Evolutionary conservation across 2,888 invertebrate species (phyloP).

Genomic region (Caenorhabditis wallacei): DNA sequence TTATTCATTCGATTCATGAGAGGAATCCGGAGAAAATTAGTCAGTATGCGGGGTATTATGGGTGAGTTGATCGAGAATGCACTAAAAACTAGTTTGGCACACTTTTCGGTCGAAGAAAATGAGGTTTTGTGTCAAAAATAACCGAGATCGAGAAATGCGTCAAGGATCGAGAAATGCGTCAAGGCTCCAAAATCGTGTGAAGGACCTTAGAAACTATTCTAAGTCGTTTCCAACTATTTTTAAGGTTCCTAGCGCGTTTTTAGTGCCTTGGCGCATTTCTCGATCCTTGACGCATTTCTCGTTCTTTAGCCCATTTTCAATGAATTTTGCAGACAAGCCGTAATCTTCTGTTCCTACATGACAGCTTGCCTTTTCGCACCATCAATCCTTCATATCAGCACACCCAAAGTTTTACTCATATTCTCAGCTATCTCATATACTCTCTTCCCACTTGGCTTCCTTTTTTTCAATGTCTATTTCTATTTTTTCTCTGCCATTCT

Average conservation of each 20-base stretch:
- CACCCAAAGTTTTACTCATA: slow-evolving; percentile 60
- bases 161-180: background rate
- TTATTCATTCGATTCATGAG: slow-evolving; percentile 73
- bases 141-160: background rate
- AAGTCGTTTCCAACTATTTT: background rate
- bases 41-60: slow-evolving; percentile 72
- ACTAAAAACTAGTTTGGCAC: too few relatives aligned
- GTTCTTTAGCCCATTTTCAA: too few relatives aligned
- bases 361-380: slow-evolving; percentile 62
- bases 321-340: slow-evolving; percentile 64
- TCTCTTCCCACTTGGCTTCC: slow-evolving; percentile 64
- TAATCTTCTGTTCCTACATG: slow-evolving; percentile 61
- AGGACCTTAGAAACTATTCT: background rate
- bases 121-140: too few relatives aligned
- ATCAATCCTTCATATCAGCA: slow-evolving; percentile 57
- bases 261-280: background rate
- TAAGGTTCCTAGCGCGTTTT: background rate
- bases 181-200: slow-evolving; percentile 10
- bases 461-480: slow-evolving; percentile 67
- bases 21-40: slow-evolving; percentile 61
- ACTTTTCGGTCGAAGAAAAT: too few relatives aligned
- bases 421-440: slow-evolving; percentile 58
- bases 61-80: slow-evolving; percentile 47
- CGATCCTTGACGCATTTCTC: background rate
- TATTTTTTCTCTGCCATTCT: slow-evolving; percentile 64